Percentiles rank a stretch among this genome's conserved stretches.
These are phyloP conservation scores for Leptopilina clavipes DNA, from an alignment of 1,140 invertebrate genomes.

Conservation along the genomic window DNA sequence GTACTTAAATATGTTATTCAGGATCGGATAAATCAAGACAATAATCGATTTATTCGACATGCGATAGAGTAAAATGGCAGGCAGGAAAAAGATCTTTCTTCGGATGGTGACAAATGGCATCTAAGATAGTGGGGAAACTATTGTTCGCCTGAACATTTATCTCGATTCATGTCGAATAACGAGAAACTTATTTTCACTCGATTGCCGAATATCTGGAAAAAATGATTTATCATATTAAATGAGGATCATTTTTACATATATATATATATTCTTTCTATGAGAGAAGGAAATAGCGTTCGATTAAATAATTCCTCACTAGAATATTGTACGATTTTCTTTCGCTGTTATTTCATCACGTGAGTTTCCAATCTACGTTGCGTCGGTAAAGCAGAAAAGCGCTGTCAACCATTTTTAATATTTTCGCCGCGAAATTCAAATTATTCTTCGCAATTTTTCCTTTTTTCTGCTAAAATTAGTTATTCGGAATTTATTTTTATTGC, in stretches of 20 bases:
- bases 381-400: no score
- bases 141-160: conserved; percentile 8
- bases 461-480: no score
- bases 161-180: conserved; percentile 19
- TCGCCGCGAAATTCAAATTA: no score
- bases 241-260: not conserved
- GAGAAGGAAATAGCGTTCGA: no score
- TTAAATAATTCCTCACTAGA: no score
- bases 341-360: no score
- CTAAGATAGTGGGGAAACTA: conserved; percentile 9
- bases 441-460: no score
- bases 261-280: no score
- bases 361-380: no score
- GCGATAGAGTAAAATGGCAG: conserved; percentile 18
- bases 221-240: conserved; percentile 6
- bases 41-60: conserved; percentile 20
- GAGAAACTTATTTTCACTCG: conserved; percentile 16
- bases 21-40: conserved; percentile 5
- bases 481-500: no score
- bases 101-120: conserved; percentile 3
- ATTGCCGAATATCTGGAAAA: not conserved
- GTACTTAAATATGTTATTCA: conserved; percentile 20
- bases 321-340: no score
- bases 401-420: no score
- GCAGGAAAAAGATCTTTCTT: conserved; percentile 19